A percentile compares a stretch with the other conserved stretches of the same genome.
These are phyloP conservation scores for Ophonus ardosiacus DNA, from an alignment of 2,888 invertebrate genomes.

Conservation along the genomic window DNA sequence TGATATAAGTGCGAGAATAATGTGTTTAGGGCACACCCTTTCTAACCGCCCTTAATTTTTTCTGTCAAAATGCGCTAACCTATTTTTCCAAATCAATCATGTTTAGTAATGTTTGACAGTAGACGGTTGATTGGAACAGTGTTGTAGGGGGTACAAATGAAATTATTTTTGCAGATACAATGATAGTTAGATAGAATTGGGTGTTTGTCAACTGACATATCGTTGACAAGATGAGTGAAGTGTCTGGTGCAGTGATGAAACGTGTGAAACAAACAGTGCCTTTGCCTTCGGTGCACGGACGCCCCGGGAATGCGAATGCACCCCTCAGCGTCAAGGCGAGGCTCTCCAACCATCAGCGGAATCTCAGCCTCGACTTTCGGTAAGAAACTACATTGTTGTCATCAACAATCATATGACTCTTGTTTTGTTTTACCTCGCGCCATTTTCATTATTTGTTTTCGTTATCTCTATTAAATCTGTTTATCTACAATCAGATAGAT, in stretches of 20 bases:
- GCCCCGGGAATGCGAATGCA: conserved; percentile 75
- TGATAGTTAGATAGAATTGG: conserved; percentile 61
- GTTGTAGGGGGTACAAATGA: neutral
- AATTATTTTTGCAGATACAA: conserved; percentile 55
- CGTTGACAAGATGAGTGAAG: conserved; percentile 69
- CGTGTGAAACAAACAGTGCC: conserved; percentile 72
- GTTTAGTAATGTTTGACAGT: conserved; percentile 16
- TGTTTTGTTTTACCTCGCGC: neutral
- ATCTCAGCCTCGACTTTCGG: conserved; percentile 94
- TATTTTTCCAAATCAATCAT: conserved; percentile 46
- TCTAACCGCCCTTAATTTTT: conserved; percentile 53
- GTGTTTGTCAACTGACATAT: conserved; percentile 38
- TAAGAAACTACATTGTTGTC: conserved; percentile 72
- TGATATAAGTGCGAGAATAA: neutral
- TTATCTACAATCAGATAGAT: neutral
- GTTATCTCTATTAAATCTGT: neutral
- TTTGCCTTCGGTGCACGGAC: conserved; percentile 80
- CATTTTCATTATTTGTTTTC: conserved; percentile 6
- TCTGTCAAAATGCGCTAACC: conserved; percentile 55
- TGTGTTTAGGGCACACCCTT: conserved; percentile 62
- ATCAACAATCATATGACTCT: neutral
- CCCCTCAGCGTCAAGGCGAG: conserved; percentile 76
- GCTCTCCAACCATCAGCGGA: conserved; percentile 87
- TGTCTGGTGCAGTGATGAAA: conserved; percentile 67
- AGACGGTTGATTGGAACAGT: neutral